Percentiles rank a stretch among this genome's conserved stretches.
These are phyloP conservation scores for Pelagia noctiluca DNA, from an alignment of 30 jellyfish, hydroid and myxozoan genomes.

Conservation along the genomic window DNA sequence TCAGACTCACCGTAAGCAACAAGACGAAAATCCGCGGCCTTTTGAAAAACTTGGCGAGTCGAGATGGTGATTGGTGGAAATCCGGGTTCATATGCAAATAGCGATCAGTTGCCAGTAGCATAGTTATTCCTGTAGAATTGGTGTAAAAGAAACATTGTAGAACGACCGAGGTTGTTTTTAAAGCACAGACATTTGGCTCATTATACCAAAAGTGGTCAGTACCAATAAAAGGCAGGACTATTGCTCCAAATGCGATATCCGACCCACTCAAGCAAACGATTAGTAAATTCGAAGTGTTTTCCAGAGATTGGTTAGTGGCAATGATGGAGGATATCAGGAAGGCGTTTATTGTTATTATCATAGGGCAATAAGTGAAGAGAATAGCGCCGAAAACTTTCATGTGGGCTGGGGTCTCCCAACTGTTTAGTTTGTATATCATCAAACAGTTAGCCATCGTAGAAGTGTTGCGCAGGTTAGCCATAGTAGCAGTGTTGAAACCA, in stretches of 20 bases:
- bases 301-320: background rate
- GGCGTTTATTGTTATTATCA: no score
- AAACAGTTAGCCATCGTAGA: no score
- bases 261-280: background rate
- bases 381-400: no score
- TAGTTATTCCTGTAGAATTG: background rate
- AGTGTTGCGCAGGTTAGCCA: no score
- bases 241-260: background rate
- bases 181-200: background rate
- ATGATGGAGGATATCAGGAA: background rate
- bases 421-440: no score
- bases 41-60: background rate
- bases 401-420: no score
- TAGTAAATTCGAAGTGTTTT: background rate
- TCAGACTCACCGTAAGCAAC: background rate
- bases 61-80: background rate
- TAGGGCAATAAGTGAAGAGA: no score
- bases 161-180: background rate
- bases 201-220: background rate
- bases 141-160: background rate
- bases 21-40: background rate
- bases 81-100: background rate
- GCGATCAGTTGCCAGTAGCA: background rate
- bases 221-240: background rate
- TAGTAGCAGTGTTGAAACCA: no score